Percentiles rank a stretch among this genome's conserved stretches.
These are phyloP conservation scores for Lepidurus apus DNA, from an alignment of 1,140 invertebrate genomes.

Conservation along the genomic window DNA sequence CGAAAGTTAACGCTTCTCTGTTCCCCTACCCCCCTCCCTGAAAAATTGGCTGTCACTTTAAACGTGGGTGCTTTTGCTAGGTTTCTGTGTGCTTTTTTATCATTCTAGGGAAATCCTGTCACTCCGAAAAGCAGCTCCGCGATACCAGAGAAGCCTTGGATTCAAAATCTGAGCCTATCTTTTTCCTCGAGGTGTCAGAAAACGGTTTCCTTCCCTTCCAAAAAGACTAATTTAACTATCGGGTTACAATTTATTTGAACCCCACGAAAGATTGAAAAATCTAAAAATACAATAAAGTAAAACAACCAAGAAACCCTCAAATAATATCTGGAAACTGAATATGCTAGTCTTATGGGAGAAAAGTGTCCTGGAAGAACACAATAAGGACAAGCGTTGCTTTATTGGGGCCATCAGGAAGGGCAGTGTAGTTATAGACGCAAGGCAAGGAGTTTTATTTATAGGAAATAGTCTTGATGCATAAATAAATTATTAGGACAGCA, in stretches of 20 bases:
- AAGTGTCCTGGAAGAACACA: no score
- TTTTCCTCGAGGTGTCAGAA: background rate
- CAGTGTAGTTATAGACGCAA: background rate
- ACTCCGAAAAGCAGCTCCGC: background rate
- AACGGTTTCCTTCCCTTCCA: background rate
- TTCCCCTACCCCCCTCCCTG: background rate
- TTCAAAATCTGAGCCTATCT: no score
- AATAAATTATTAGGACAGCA: conserved; percentile 19
- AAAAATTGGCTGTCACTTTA: background rate
- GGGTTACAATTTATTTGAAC: background rate
- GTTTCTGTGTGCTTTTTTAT: background rate
- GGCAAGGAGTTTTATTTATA: background rate
- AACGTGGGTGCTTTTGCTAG: background rate
- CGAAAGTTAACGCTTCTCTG: background rate
- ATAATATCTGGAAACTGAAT: no score
- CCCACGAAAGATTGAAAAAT: no score
- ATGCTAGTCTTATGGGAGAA: no score
- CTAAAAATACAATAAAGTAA: no score
- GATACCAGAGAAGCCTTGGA: background rate
- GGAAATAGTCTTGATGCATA: conserved; percentile 22
- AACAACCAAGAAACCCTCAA: no score
- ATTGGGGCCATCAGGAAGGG: no score
- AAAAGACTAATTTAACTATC: background rate
- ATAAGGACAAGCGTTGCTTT: no score
- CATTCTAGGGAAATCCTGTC: conserved; percentile 1